Evolutionary conservation across 2,797 vertebrate species (phyloP), one percentile per base, ranked within the genome.

Genomic region (Cyclura pinguis): DNA sequence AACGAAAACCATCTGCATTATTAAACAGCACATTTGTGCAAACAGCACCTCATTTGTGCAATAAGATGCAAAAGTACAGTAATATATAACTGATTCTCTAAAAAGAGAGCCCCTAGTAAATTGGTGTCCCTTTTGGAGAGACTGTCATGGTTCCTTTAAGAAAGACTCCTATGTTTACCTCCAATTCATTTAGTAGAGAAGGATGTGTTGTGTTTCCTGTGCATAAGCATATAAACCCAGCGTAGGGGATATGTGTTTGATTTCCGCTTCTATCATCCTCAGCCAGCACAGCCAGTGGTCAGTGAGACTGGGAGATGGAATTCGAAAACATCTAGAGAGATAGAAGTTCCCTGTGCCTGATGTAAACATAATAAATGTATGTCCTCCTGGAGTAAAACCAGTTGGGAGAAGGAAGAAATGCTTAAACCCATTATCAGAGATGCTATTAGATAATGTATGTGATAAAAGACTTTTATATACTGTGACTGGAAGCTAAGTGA

Each of bases 1-100:
- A 90, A 86, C 47, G 32, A 86, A 89, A 86, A 86, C 82, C 84
- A 90, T 38, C 76, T 86, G 89, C 24, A 90, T 74, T 86, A 59
- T 86, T 82, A 85, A 81, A 90, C 62, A 62, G 69, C 57, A 78
- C 50, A 22, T 85, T 80, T 69, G 77, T 69, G 64, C 78, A 81
- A 80, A n/a, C n/a, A 62, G 69, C 57, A 78, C 57, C 22, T 72
- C 50, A 22, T 85, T 80, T 69, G 77, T 69, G 64, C 78, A 81
- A 80, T 72, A 81, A 72, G 55, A 73, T 72, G 32, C 77, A 74
- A 86, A 86, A 85, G 16, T 81, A 29, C 77, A 80, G 52, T 86
- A 81, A 90, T 80, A 90, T 22, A 42, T 55, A n/a, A 27, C 55
- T 80, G 64, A 47, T 76, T 81, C 12, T 86, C n/a, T 2, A 62